Conservation (phyloP, 2,797 vertebrate species). For the Bufotes viridis region DNA sequence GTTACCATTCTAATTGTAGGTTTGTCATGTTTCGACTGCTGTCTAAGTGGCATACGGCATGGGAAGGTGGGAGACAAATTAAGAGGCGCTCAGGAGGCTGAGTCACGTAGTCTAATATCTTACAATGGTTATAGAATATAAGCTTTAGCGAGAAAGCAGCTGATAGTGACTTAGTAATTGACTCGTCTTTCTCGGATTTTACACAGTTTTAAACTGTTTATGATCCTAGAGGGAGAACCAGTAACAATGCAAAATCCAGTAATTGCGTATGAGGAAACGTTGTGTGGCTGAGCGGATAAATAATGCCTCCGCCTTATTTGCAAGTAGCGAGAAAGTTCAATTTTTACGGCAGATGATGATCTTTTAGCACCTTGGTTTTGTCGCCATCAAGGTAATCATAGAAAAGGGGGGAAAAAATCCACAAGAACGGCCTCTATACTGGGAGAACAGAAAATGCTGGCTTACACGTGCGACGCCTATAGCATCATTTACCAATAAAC, state of each 20-base stretch:
- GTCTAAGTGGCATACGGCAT: conserved; percentile 78
- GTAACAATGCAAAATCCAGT: conserved; percentile 39
- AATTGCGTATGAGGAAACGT: conserved; percentile 23
- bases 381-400: background rate
- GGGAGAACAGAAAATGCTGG: background rate
- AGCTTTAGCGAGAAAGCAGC: conserved; percentile 76
- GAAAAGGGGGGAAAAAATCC: background rate
- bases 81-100: conserved; percentile 83
- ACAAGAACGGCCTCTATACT: background rate
- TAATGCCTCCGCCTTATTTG: background rate
- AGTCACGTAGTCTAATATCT: conserved; percentile 80
- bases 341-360: conserved; percentile 23
- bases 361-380: background rate
- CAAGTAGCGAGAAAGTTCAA: conserved; percentile 8
- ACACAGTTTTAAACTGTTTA: conserved; percentile 55
- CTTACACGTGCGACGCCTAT: background rate
- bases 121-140: conserved; percentile 77
- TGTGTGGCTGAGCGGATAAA: conserved; percentile 8
- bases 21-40: conserved; percentile 76
- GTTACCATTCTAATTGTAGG: conserved; percentile 75
- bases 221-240: conserved; percentile 35
- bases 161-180: conserved; percentile 77
- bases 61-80: conserved; percentile 80
- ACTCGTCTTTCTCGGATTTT: conserved; percentile 74
- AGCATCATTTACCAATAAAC: background rate